phyloP scores from a whole-genome alignment of 1,140 invertebrate genomes.

The Drosophila busckii region DNA sequence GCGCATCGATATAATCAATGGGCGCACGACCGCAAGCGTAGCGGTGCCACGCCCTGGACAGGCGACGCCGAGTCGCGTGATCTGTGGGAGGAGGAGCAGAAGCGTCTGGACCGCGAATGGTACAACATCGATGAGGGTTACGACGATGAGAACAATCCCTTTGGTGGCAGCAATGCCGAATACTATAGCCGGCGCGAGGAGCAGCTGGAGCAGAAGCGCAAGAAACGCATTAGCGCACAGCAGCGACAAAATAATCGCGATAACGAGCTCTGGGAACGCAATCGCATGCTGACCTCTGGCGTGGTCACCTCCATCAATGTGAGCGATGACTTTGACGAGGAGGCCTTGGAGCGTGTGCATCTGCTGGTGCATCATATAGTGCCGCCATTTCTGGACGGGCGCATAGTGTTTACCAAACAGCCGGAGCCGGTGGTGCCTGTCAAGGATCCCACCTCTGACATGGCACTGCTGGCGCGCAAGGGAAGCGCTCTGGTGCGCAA shows the following conservation, averaged over 20 bases:
- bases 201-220: conserved; percentile 92
- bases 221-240: conserved; percentile 95
- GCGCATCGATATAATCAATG: conserved; percentile 88
- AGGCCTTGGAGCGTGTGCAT: conserved; percentile 94
- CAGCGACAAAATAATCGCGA: conserved; percentile 97
- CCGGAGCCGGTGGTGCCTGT: conserved; percentile 95
- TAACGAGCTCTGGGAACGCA: conserved; percentile 99
- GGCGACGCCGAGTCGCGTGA: conserved; percentile 85
- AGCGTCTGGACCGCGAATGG: conserved; percentile 96
- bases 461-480: conserved; percentile 98
- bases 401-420: conserved; percentile 99
- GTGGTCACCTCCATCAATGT: conserved; percentile 94
- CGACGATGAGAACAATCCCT: conserved; percentile 96
- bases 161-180: conserved; percentile 92
- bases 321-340: conserved; percentile 96
- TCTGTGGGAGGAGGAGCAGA: conserved; percentile 96
- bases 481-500: conserved; percentile 93
- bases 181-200: conserved; percentile 94
- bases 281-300: conserved; percentile 97
- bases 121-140: conserved; percentile 96
- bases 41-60: conserved; percentile 83
- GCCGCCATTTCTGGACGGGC: conserved; percentile 98
- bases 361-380: conserved; percentile 98
- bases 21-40: conserved; percentile 84
- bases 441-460: conserved; percentile 97